Conservation (phyloP, 1,140 invertebrate genomes). For the Geopemphigus sp. region DNA sequence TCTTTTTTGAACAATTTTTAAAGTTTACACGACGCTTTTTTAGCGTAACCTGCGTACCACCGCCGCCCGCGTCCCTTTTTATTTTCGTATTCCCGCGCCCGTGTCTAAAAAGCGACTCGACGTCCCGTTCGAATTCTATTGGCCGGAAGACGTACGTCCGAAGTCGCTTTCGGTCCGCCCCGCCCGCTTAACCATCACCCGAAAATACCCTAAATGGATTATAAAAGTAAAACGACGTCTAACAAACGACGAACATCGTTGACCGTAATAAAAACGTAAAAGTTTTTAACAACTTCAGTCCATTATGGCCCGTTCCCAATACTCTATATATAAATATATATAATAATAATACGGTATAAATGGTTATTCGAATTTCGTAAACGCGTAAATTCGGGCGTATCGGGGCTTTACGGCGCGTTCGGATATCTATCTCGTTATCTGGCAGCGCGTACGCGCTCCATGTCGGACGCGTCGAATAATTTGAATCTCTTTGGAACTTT, state of each 20-base stretch:
- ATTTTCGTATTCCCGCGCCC: neutral
- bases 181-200: too few relatives aligned
- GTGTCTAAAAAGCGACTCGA: neutral
- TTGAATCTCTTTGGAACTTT: too few relatives aligned
- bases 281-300: slow-evolving; percentile 22
- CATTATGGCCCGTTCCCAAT: slow-evolving; percentile 2
- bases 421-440: too few relatives aligned
- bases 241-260: slow-evolving; percentile 25
- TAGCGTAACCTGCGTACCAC: too few relatives aligned
- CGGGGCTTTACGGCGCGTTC: too few relatives aligned
- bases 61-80: neutral
- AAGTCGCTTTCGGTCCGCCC: slow-evolving; percentile 20
- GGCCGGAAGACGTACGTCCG: slow-evolving; percentile 18
- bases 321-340: too few relatives aligned
- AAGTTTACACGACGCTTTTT: slow-evolving; percentile 2
- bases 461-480: too few relatives aligned
- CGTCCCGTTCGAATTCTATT: slow-evolving; percentile 15
- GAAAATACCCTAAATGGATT: slow-evolving; percentile 31
- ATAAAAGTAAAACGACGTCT: slow-evolving; percentile 30
- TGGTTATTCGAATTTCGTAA: neutral
- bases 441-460: too few relatives aligned
- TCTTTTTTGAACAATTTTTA: too few relatives aligned
- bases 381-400: neutral
- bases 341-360: neutral
- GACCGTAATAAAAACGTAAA: slow-evolving; percentile 25